Evolutionary conservation across 2,797 vertebrate genomes (phyloP).

Genomic region (Eulemur albifrons): DNA sequence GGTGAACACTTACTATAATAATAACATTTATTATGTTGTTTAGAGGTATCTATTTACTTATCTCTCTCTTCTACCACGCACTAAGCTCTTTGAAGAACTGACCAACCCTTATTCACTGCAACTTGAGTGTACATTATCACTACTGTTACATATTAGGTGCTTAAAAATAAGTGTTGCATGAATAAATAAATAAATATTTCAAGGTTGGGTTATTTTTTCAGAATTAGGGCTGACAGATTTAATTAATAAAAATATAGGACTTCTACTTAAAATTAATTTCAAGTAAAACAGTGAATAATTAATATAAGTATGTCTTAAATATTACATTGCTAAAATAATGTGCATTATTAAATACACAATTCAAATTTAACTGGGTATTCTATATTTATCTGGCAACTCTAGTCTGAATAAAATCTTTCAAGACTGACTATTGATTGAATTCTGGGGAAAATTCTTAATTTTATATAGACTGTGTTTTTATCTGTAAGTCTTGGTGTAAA

Average conservation of each 20-base stretch:
- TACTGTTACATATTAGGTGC: neutral
- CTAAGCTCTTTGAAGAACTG: neutral
- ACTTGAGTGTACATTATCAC: neutral
- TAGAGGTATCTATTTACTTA: neutral
- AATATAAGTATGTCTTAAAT: neutral
- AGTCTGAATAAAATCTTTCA: neutral
- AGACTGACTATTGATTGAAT: neutral
- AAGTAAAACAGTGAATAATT: neutral
- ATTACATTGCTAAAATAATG: neutral
- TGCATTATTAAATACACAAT: neutral
- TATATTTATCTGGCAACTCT: neutral
- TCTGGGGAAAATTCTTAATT: neutral
- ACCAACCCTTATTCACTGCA: neutral
- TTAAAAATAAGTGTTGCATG: neutral
- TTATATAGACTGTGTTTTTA: neutral
- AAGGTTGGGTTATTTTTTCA: neutral
- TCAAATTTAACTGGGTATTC: neutral
- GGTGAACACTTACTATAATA: neutral
- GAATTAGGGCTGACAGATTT: neutral
- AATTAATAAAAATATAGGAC: neutral
- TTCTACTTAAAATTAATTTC: neutral
- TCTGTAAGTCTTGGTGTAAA: neutral
- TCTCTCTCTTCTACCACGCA: neutral
- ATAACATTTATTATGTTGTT: neutral
- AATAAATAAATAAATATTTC: conserved; percentile 10